Conservation (phyloP, 2,113 vertebrate species). For the Paradisaea rubra region DNA sequence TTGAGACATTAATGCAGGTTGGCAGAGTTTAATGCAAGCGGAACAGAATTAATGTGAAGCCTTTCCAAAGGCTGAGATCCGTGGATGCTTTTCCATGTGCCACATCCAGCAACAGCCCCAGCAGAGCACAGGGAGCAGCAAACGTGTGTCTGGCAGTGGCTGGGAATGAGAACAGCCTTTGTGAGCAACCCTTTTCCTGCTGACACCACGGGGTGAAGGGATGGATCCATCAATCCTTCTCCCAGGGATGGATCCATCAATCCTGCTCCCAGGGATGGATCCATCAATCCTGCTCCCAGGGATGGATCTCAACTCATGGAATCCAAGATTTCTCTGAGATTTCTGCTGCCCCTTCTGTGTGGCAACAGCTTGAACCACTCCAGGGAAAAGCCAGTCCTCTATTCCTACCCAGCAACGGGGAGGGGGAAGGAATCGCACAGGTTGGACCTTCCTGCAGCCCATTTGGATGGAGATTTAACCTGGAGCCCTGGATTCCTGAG, state of each 20-base stretch:
- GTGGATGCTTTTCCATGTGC: neutral
- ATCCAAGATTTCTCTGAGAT: neutral
- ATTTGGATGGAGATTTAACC: neutral
- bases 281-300: neutral
- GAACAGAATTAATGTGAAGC: neutral
- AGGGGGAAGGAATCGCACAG: neutral
- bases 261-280: neutral
- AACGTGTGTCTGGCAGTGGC: neutral
- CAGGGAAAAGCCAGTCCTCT: neutral
- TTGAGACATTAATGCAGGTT: neutral
- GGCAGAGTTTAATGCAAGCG: neutral
- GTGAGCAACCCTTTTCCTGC: neutral
- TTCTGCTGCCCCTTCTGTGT: neutral
- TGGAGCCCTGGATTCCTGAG: neutral
- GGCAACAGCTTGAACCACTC: neutral
- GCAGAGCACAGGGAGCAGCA: neutral
- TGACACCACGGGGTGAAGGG: neutral
- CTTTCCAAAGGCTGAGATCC: neutral
- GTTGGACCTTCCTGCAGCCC: neutral
- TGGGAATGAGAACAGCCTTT: neutral
- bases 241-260: neutral
- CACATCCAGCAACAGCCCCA: neutral
- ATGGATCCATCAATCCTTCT: neutral
- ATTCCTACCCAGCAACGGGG: accelerated
- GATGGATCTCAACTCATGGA: neutral